Percentiles rank a stretch among this genome's conserved stretches.
Conservation (phyloP, 2,888 invertebrate species). For the Athetis lepigone region DNA sequence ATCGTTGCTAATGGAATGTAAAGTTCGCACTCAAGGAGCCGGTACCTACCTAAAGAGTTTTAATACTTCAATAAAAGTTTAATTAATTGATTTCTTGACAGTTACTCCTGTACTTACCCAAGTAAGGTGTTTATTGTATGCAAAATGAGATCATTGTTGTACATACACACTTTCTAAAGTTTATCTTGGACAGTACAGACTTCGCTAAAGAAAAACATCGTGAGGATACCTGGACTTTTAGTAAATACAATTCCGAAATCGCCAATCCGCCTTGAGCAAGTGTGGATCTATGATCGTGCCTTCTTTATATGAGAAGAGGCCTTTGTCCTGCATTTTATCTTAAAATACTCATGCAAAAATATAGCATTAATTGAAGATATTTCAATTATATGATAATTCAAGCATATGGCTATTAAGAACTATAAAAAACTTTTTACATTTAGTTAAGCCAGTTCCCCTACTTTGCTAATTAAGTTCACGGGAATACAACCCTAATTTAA, state of each 20-base stretch:
- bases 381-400: no score
- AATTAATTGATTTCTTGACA: constrained; percentile 51
- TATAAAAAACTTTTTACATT: constrained; percentile 41
- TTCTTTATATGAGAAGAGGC: no score
- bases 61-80: constrained; percentile 54
- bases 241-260: no score
- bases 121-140: constrained; percentile 10
- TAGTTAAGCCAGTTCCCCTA: constrained; percentile 32
- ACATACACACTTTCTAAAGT: no score
- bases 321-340: no score
- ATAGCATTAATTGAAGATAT: background rate
- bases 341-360: no score
- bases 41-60: constrained; percentile 41
- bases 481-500: constrained; percentile 57
- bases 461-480: constrained; percentile 52
- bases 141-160: no score
- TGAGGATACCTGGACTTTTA: no score
- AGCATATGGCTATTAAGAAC: constrained; percentile 23
- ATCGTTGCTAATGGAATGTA: constrained; percentile 70
- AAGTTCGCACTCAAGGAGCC: constrained; percentile 66
- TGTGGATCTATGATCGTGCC: no score
- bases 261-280: no score
- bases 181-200: no score
- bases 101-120: background rate
- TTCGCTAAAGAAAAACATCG: no score